phyloP scores from a whole-genome alignment of 1,140 invertebrate species.

The Cotesia vestalis region DNA sequence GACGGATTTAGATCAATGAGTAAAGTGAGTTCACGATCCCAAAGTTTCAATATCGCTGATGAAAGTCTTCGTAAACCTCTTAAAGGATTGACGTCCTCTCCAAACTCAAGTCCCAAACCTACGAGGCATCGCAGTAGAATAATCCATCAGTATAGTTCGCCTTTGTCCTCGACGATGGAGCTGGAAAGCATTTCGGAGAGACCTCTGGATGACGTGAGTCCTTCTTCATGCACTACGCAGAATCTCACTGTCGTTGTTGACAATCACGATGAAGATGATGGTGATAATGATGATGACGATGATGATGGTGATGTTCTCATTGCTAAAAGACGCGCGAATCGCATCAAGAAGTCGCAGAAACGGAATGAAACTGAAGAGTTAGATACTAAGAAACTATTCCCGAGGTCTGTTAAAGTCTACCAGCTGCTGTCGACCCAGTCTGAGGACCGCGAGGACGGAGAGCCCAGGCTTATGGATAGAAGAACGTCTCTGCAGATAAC shows the following conservation, averaged over 20 bases:
- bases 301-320: constrained; percentile 19
- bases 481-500: constrained; percentile 49
- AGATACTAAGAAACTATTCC: constrained; percentile 32
- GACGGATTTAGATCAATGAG: background rate
- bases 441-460: constrained; percentile 45
- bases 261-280: constrained; percentile 16
- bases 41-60: constrained; percentile 12
- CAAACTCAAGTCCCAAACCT: constrained; percentile 17
- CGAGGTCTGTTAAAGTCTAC: constrained; percentile 49
- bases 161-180: constrained; percentile 32
- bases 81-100: background rate
- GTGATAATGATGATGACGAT: background rate
- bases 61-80: background rate
- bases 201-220: constrained; percentile 8
- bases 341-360: background rate
- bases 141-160: constrained; percentile 43
- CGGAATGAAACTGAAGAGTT: constrained; percentile 1
- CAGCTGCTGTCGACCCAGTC: constrained; percentile 52
- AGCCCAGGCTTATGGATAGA: constrained; percentile 38
- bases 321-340: background rate
- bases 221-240: background rate
- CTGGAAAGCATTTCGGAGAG: constrained; percentile 39
- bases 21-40: background rate
- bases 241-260: constrained; percentile 13
- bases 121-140: constrained; percentile 28